These are phyloP conservation scores for Eupithecia subfuscata DNA, from an alignment of 2,888 invertebrate species.

Conservation along the genomic window DNA sequence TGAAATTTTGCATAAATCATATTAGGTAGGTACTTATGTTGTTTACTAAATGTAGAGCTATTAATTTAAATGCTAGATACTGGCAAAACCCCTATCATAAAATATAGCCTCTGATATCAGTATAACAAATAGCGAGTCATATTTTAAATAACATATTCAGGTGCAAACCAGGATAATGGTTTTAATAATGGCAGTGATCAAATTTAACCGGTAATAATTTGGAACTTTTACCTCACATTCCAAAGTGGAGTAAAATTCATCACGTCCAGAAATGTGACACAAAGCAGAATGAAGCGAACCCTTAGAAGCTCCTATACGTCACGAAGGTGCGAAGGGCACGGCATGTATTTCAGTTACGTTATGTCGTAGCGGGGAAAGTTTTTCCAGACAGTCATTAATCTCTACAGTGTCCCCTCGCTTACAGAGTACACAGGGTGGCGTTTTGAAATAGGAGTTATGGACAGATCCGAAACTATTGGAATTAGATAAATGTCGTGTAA, in stretches of 20 bases:
- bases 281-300: not conserved
- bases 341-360: constrained; percentile 21
- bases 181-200: not conserved
- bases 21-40: not conserved
- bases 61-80: not conserved
- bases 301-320: constrained; percentile 11
- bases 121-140: not conserved
- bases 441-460: not conserved
- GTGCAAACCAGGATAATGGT: not conserved
- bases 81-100: not conserved
- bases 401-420: constrained; percentile 45
- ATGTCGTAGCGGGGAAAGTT: constrained; percentile 35
- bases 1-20: too few relatives aligned
- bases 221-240: not conserved
- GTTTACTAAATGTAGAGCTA: not conserved
- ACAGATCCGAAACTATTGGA: not conserved
- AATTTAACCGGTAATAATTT: not conserved
- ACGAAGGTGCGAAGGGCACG: constrained; percentile 22
- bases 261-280: not conserved
- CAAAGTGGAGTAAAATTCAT: not conserved
- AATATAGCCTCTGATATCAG: not conserved
- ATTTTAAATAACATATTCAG: not conserved
- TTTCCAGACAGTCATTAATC: constrained; percentile 58
- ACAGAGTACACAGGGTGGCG: constrained; percentile 9
- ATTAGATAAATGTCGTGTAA: not conserved